phyloP scores from a whole-genome alignment of 2,888 invertebrate genomes.

The Gari tellinella region DNA sequence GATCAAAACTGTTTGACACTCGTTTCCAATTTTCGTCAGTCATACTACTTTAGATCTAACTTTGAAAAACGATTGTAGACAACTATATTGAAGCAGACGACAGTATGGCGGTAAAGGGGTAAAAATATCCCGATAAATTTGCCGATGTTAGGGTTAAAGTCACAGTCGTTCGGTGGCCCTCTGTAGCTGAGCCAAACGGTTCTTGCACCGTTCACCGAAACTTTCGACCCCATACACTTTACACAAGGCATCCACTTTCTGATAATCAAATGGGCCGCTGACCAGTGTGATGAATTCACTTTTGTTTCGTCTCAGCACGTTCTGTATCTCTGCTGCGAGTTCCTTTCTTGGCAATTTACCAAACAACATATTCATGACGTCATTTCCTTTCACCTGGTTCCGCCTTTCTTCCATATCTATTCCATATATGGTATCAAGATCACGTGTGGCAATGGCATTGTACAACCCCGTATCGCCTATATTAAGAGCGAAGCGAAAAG shows the following conservation, averaged over 20 bases:
- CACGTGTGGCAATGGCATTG: constrained; percentile 39
- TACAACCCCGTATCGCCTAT: constrained; percentile 45
- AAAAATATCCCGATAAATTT: no score
- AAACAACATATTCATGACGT: constrained; percentile 37
- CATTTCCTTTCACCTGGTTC: constrained; percentile 31
- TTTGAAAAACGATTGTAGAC: no score
- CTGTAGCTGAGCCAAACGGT: constrained; percentile 10
- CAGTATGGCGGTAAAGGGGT: no score
- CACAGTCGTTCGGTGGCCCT: constrained; percentile 9
- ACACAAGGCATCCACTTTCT: constrained; percentile 13
- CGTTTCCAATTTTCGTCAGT: no score
- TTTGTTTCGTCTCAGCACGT: constrained; percentile 8
- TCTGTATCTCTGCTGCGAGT: constrained; percentile 8
- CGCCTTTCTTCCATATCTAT: constrained; percentile 53
- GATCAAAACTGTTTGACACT: no score
- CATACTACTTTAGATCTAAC: no score
- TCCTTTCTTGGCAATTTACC: constrained; percentile 34
- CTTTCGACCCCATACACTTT: constrained; percentile 12
- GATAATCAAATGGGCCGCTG: constrained; percentile 20
- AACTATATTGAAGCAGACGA: no score
- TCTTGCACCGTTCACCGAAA: constrained; percentile 21
- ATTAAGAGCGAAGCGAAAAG: constrained; percentile 33
- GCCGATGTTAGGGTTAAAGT: no score
- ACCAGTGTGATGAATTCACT: constrained; percentile 10
- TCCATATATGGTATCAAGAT: constrained; percentile 27